A percentile compares a stretch with the other conserved stretches of the same genome.
These are phyloP conservation scores for Serrognathus titanus DNA, from an alignment of 2,888 invertebrate genomes.

Conservation along the genomic window DNA sequence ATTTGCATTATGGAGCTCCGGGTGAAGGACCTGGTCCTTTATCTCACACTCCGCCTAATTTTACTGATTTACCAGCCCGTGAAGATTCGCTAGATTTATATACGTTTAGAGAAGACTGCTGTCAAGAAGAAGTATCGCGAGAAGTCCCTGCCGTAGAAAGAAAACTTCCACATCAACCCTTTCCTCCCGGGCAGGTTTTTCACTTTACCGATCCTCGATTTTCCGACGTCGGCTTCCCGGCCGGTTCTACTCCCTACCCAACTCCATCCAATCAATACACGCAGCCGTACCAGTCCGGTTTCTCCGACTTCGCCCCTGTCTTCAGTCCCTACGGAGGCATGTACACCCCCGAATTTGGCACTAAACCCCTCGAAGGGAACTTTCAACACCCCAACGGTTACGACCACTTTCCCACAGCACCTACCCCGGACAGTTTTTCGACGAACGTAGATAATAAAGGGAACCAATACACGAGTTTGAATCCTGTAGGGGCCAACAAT, in stretches of 20 bases:
- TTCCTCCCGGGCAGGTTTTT: constrained; percentile 38
- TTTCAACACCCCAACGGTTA: constrained; percentile 51
- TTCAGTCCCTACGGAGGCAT: constrained; percentile 50
- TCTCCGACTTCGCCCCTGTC: constrained; percentile 48
- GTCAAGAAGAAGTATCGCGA: constrained; percentile 54
- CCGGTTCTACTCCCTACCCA: constrained; percentile 31
- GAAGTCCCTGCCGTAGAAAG: constrained; percentile 17
- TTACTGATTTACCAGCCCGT: constrained; percentile 48
- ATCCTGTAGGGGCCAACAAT: constrained; percentile 63
- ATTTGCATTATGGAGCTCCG: constrained; percentile 63
- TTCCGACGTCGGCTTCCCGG: constrained; percentile 39
- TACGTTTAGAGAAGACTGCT: constrained; percentile 60
- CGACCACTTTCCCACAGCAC: constrained; percentile 54
- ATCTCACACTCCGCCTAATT: constrained; percentile 36
- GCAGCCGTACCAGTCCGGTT: constrained; percentile 39
- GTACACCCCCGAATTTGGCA: constrained; percentile 36
- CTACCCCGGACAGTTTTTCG: constrained; percentile 43
- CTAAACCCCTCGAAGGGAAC: constrained; percentile 52
- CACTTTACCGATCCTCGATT: constrained; percentile 45
- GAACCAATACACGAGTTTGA: constrained; percentile 65
- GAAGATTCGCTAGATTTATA: constrained; percentile 61
- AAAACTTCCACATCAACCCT: constrained; percentile 38
- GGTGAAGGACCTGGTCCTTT: constrained; percentile 47
- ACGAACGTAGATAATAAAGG: constrained; percentile 51
- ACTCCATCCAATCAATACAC: constrained; percentile 40